Conservation (phyloP, 2,797 vertebrate species). For the Propithecus perrieri region DNA sequence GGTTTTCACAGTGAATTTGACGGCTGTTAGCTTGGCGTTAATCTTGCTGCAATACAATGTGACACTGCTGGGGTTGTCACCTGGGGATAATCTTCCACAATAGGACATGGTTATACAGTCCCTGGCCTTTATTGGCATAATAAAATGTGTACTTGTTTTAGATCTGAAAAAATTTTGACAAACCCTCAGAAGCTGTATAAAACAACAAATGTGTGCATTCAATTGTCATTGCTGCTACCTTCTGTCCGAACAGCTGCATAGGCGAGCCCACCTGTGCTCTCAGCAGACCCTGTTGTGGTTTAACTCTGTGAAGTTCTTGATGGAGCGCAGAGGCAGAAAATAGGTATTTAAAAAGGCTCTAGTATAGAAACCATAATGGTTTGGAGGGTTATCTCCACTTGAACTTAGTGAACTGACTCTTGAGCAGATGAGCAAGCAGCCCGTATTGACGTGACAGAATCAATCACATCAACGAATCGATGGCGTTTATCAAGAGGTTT, state of each 20-base stretch:
- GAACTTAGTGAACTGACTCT: neutral
- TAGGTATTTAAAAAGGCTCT: neutral
- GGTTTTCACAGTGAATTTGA: neutral
- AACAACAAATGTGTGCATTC: rapidly evolving
- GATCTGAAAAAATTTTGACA: neutral
- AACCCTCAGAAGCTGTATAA: too few relatives aligned
- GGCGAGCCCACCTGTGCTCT: neutral
- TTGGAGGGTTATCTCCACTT: too few relatives aligned
- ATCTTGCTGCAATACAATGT: neutral
- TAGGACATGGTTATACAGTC: neutral
- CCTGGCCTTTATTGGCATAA: neutral
- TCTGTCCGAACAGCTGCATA: rapidly evolving
- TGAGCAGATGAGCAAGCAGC: neutral
- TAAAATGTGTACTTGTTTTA: neutral
- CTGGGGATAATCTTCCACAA: neutral
- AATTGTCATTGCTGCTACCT: neutral
- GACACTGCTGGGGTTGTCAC: neutral
- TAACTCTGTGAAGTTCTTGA: neutral
- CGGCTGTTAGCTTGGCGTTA: neutral
- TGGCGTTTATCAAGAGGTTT: neutral
- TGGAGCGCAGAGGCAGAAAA: neutral
- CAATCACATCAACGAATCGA: rapidly evolving
- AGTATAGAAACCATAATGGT: neutral
- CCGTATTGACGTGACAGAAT: neutral
- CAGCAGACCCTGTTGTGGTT: neutral